Base-by-base conservation (phyloP, 2,113 vertebrate species). In the Lampris megalopsis region DNA sequence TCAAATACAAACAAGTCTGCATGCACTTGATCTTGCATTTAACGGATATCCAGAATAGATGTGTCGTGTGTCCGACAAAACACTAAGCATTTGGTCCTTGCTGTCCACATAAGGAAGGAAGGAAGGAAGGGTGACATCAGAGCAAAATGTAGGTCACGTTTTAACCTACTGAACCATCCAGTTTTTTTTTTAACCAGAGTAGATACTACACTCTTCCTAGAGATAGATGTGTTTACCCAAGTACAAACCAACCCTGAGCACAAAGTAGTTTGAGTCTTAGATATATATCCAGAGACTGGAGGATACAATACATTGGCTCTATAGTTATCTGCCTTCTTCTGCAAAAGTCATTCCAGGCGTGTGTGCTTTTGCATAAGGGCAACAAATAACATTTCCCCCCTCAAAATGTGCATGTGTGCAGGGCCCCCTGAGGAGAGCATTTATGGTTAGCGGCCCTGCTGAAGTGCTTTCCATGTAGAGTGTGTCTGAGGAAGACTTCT, bases 401-500 rank as follows among this genome's bases (percentile, higher is more conserved):
- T 67, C 36, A 42, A 50, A 53, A 66, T 35, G 43, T n/a, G 10
- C 61, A 42, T 67, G 45, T 81, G 41, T 71, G 40, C 41, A 73
- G 1, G 35, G 10, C 37, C 9, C 4, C 9, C 4, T 60, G 8
- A 57, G 45, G 43, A 37, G 40, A 73, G 45, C n/a, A 2, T 53
- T 59, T 79, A 65, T 1, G 68, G 88, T 75, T 79, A 60, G 67
- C 68, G 63, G 57, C 64, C 59, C 43, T 65, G 48, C 65, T 66
- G 69, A 71, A 52, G 66, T 67, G 75, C 59, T 79, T 74, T 53
- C 87, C 86, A 88, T 92, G 88, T 93, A 85, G 88, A 92, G 85
- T 65, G 77, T 82, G 85, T 83, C 86, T 88, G 67, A 82, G 75
- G 58, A 85, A 78, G 85, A 76, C 52, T 73, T 89, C 94, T 95